phyloP scores from a whole-genome alignment of 2,113 vertebrate species.

The Chiloscyllium plagiosum region DNA sequence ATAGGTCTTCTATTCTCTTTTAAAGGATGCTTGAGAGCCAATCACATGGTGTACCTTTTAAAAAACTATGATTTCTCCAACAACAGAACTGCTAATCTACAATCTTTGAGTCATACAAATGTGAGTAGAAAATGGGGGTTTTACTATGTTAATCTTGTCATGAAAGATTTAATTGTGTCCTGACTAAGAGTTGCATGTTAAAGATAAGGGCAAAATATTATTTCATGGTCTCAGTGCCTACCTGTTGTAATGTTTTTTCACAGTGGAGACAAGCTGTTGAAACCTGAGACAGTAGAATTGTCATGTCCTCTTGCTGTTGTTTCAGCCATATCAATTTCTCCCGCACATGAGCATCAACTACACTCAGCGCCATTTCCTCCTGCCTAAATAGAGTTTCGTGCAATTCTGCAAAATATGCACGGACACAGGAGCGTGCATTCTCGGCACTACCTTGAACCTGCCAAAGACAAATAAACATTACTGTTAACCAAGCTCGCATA shows the following conservation, averaged over 20 bases:
- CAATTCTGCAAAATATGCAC: constrained; percentile 93
- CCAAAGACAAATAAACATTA: not conserved
- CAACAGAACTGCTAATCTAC: not conserved
- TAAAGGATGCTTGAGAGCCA: not conserved
- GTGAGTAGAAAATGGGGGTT: not conserved
- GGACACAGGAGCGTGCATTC: constrained; percentile 89
- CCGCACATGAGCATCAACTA: constrained; percentile 91
- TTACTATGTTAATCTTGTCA: not conserved
- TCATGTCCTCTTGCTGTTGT: constrained; percentile 98
- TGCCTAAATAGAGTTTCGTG: constrained; percentile 95
- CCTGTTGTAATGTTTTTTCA: constrained; percentile 96
- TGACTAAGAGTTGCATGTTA: not conserved
- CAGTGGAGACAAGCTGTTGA: constrained; percentile 96
- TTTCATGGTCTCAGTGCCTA: constrained; percentile 45
- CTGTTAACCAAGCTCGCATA: not conserved
- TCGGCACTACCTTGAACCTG: constrained; percentile 93
- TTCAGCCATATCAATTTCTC: constrained; percentile 94
- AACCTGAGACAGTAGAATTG: constrained; percentile 90
- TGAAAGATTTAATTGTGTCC: not conserved
- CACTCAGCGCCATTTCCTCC: constrained; percentile 97
- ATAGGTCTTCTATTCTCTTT: not conserved
- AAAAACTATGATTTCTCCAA: not conserved
- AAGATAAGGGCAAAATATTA: not conserved
- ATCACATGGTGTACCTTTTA: not conserved
- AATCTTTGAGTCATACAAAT: not conserved